Conservation (phyloP, 2,888 invertebrate genomes). For the Drosophila neonasuta region DNA sequence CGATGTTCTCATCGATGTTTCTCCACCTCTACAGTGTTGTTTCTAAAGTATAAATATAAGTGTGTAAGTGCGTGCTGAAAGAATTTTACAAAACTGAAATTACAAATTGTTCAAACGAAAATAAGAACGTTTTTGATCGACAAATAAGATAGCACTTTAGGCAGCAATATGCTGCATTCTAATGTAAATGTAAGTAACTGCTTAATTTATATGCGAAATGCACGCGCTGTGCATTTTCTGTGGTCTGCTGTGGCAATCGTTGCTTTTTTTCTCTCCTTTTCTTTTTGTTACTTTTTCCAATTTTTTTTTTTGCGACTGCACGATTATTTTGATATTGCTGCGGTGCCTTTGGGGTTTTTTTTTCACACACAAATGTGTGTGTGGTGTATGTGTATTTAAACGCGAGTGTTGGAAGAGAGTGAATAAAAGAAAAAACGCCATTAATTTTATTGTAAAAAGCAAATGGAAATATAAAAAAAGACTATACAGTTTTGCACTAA, state of each 20-base stretch:
- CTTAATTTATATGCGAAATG: conserved; percentile 34
- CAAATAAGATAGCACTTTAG: conserved; percentile 45
- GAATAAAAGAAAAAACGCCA: conserved; percentile 32
- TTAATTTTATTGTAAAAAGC: conserved; percentile 22
- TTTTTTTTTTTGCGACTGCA: conserved; percentile 55
- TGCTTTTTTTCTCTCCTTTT: conserved; percentile 39
- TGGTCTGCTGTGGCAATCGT: conserved; percentile 51
- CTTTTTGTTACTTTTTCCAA: conserved; percentile 34
- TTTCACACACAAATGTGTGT: conserved; percentile 30
- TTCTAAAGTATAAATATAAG: conserved; percentile 44
- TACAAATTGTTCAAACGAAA: conserved; percentile 51
- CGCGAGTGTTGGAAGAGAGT: conserved; percentile 4
- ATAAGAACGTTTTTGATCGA: conserved; percentile 54
- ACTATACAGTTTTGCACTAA: conserved; percentile 16
- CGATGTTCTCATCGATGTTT: background rate
- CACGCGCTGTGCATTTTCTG: conserved; percentile 47
- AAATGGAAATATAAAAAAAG: conserved; percentile 7
- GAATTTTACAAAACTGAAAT: conserved; percentile 56
- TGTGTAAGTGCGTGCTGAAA: conserved; percentile 51
- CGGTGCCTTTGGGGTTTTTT: conserved; percentile 45
- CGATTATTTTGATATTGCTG: conserved; percentile 53
- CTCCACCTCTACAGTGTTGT: conserved; percentile 45
- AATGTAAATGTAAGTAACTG: conserved; percentile 43
- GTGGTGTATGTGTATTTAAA: conserved; percentile 30
- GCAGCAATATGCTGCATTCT: conserved; percentile 43